Evolutionary conservation across 2,113 vertebrate genomes (phyloP).

Genomic region (Bufo gargarizans): DNA sequence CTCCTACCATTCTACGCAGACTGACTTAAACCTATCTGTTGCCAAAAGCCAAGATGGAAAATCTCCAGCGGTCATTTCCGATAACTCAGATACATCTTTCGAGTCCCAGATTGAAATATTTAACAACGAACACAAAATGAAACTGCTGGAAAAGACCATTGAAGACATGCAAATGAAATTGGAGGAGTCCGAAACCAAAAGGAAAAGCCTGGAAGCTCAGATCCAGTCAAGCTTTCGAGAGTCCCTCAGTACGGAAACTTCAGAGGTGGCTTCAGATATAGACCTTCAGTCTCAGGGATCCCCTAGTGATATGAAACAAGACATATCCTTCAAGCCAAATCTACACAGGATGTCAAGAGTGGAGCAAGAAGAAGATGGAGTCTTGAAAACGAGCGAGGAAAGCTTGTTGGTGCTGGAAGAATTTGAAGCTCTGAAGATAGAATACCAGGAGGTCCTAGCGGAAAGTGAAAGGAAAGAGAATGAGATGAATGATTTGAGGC

Average conservation of each 20-base stretch:
- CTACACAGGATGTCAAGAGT: constrained; percentile 72
- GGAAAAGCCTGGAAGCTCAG: constrained; percentile 73
- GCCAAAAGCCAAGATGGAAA: constrained; percentile 61
- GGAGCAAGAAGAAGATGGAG: constrained; percentile 65
- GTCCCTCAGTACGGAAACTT: constrained; percentile 70
- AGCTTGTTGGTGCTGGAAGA: constrained; percentile 71
- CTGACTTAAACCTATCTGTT: constrained; percentile 72
- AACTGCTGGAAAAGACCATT: constrained; percentile 77
- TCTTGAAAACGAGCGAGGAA: constrained; percentile 60
- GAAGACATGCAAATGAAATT: constrained; percentile 76
- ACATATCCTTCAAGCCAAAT: constrained; percentile 77
- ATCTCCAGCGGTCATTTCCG: constrained; percentile 56
- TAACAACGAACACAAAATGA: constrained; percentile 69
- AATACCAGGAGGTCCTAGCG: constrained; percentile 73
- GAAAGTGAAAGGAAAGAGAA: constrained; percentile 75
- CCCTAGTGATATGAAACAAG: constrained; percentile 76
- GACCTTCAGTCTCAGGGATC: constrained; percentile 81
- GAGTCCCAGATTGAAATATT: constrained; percentile 61
- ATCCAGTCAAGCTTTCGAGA: constrained; percentile 66
- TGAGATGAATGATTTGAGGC: constrained; percentile 78
- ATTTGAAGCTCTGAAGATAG: constrained; percentile 75
- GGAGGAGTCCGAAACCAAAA: constrained; percentile 79
- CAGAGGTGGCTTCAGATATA: constrained; percentile 81
- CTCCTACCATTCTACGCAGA: constrained; percentile 79
- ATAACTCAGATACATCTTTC: constrained; percentile 45